Percentiles rank a stretch among this genome's conserved stretches.
Evolutionary conservation across 1,140 invertebrate species (phyloP).

Genomic region (Limonius californicus): DNA sequence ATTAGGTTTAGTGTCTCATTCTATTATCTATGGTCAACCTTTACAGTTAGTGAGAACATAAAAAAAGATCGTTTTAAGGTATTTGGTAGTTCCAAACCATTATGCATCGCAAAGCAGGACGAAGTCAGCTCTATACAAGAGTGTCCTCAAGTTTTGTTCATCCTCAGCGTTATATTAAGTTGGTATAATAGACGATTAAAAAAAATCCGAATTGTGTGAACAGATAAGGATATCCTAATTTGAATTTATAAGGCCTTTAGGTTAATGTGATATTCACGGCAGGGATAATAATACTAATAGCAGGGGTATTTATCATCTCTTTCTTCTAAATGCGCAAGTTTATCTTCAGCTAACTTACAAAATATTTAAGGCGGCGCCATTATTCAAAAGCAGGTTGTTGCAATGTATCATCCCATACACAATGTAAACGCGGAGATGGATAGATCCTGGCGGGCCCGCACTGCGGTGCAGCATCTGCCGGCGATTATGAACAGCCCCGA

Average conservation of each 20-base stretch:
- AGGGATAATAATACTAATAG: constrained; percentile 1
- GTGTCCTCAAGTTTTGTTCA: background rate
- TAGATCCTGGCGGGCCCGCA: constrained; percentile 12
- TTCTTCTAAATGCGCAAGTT: constrained; percentile 21
- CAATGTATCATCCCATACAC: constrained; percentile 31
- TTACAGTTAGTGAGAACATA: too few relatives aligned
- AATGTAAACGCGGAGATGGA: constrained; percentile 27
- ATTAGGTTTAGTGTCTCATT: too few relatives aligned
- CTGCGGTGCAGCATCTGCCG: constrained; percentile 23
- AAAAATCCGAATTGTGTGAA: background rate
- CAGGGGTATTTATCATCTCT: constrained; percentile 30
- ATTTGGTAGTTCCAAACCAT: too few relatives aligned
- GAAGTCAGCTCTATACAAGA: too few relatives aligned
- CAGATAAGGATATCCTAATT: background rate
- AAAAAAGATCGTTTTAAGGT: too few relatives aligned
- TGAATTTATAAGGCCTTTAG: constrained; percentile 1
- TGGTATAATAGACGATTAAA: background rate
- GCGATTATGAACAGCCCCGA: constrained; percentile 31
- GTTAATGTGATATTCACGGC: background rate
- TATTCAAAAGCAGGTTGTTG: constrained; percentile 33
- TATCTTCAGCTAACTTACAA: constrained; percentile 32
- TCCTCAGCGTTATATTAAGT: background rate
- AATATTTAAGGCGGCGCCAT: constrained; percentile 32
- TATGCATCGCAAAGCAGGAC: too few relatives aligned
- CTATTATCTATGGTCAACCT: too few relatives aligned